Conservation (phyloP, 2,113 vertebrate species). For the Epinephelus moara region DNA sequence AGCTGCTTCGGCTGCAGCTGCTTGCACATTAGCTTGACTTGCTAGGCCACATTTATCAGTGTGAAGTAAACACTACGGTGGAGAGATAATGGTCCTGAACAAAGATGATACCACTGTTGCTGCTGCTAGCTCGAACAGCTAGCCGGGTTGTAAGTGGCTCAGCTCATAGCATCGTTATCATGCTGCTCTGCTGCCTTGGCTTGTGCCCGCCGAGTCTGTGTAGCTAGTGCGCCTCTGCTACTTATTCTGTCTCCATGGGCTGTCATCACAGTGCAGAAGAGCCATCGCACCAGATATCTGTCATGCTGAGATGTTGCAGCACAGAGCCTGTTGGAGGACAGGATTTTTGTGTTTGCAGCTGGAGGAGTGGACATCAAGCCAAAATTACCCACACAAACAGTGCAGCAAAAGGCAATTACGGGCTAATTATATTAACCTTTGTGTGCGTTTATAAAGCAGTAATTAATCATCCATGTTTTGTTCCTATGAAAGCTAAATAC, state of each 20-base stretch:
- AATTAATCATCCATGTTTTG: constrained; percentile 13
- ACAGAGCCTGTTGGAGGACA: constrained; percentile 34
- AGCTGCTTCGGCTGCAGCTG: constrained; percentile 68
- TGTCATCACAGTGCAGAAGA: constrained; percentile 67
- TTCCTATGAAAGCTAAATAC: constrained; percentile 2
- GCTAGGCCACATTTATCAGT: constrained; percentile 67
- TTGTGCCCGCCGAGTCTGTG: constrained; percentile 51
- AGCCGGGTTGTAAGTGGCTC: constrained; percentile 41
- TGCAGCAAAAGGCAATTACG: constrained; percentile 2
- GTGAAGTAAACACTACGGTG: constrained; percentile 41
- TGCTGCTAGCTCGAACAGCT: constrained; percentile 44
- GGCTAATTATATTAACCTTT: background rate
- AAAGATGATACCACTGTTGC: constrained; percentile 59
- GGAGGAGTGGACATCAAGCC: constrained; percentile 7
- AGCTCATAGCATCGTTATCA: constrained; percentile 53
- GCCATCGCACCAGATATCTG: constrained; percentile 69
- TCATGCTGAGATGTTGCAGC: constrained; percentile 51
- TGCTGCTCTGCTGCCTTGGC: constrained; percentile 48
- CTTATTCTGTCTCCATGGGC: constrained; percentile 67
- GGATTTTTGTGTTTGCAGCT: constrained; percentile 32
- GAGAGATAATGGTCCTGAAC: constrained; percentile 74
- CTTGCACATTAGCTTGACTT: constrained; percentile 65
- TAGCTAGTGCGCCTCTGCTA: constrained; percentile 62
- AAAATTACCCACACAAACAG: constrained; percentile 10
- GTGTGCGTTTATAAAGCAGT: background rate